Percentiles rank a stretch among this genome's conserved stretches.
These are phyloP conservation scores for Acanthosoma haemorrhoidale DNA, from an alignment of 2,888 invertebrate genomes.

Conservation along the genomic window DNA sequence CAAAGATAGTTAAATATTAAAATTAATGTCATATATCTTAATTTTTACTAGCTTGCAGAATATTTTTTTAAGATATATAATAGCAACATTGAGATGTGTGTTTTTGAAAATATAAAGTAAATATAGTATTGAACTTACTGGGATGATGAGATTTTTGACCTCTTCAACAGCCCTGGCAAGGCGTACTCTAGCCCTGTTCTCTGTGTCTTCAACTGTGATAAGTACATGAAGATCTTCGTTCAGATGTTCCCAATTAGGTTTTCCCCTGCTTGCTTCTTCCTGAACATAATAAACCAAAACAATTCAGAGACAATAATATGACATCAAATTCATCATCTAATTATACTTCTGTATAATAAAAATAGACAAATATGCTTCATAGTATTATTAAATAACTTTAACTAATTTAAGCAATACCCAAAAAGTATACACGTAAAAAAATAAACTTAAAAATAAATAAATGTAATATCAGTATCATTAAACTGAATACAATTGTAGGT, in stretches of 20 bases:
- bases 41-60: too few relatives aligned
- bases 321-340: too few relatives aligned
- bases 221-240: slow-evolving; percentile 98
- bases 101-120: too few relatives aligned
- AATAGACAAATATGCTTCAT: too few relatives aligned
- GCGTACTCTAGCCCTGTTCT: slow-evolving; percentile 92
- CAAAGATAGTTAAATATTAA: slow-evolving; percentile 45
- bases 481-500: too few relatives aligned
- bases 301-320: neutral
- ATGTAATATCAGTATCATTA: too few relatives aligned
- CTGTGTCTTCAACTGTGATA: slow-evolving; percentile 97
- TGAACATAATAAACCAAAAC: slow-evolving; percentile 47
- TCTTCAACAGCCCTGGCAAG: slow-evolving; percentile 94
- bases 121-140: slow-evolving; percentile 74
- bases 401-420: neutral
- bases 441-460: too few relatives aligned
- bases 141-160: slow-evolving; percentile 94
- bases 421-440: too few relatives aligned
- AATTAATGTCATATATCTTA: neutral
- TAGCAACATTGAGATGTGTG: too few relatives aligned
- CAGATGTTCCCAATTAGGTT: slow-evolving; percentile 99
- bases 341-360: too few relatives aligned
- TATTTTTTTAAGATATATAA: too few relatives aligned
- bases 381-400: neutral
- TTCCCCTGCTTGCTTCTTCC: slow-evolving; percentile 99